Evolutionary conservation across 2,113 vertebrate genomes (phyloP).

Genomic region (Rhadina sibilatrix): DNA sequence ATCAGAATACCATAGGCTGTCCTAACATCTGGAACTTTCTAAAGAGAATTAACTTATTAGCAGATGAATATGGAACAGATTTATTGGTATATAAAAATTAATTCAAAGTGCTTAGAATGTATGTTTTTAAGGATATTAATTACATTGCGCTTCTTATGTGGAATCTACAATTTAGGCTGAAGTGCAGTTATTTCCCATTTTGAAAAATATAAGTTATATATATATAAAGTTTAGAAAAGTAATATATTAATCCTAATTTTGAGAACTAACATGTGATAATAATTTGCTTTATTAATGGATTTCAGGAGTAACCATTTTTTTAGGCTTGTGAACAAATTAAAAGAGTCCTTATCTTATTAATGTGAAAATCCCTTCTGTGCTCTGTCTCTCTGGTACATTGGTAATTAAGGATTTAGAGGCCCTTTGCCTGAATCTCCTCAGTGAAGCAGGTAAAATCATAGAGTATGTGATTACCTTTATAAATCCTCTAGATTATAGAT

Average conservation of each 20-base stretch:
- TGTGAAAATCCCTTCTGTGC: constrained; percentile 7
- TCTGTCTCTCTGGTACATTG: neutral
- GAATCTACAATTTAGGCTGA: neutral
- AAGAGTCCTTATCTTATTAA: constrained; percentile 7
- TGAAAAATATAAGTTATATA: neutral
- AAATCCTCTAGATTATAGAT: neutral
- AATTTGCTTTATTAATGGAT: neutral
- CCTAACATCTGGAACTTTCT: neutral
- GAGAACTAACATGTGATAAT: neutral
- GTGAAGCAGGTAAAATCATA: neutral
- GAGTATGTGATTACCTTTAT: neutral
- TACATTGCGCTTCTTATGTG: neutral
- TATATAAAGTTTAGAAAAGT: neutral
- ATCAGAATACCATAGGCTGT: neutral
- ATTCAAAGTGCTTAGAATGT: neutral
- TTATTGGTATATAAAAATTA: neutral
- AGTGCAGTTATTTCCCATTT: neutral
- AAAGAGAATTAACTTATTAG: neutral
- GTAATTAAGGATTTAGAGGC: constrained; percentile 23
- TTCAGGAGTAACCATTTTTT: neutral
- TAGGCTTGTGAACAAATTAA: constrained; percentile 2
- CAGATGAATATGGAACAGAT: neutral
- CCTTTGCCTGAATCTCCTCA: neutral
- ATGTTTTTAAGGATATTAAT: neutral
- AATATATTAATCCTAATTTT: neutral